These are phyloP conservation scores for Syritta pipiens DNA, from an alignment of 2,888 invertebrate species.

Conservation along the genomic window DNA sequence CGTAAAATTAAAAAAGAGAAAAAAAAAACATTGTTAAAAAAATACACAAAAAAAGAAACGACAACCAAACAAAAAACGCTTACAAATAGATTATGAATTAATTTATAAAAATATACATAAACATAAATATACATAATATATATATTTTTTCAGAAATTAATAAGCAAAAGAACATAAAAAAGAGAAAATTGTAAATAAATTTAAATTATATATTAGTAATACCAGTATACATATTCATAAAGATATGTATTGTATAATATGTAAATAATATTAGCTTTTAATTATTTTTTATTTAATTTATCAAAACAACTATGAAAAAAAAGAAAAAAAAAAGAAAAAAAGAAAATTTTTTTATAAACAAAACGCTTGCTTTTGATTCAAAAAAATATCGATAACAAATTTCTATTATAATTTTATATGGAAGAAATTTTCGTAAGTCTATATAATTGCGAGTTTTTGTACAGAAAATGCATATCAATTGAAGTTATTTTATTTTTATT, in stretches of 20 bases:
- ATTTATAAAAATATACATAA: constrained; percentile 68
- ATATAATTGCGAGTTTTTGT: constrained; percentile 33
- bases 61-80: constrained; percentile 70
- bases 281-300: neutral
- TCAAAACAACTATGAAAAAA: too few species aligned
- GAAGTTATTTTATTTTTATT: constrained; percentile 18
- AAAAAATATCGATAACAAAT: constrained; percentile 9
- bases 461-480: constrained; percentile 64
- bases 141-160: constrained; percentile 69
- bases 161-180: constrained; percentile 35
- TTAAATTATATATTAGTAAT: constrained; percentile 54
- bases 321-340: too few species aligned
- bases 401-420: constrained; percentile 1
- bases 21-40: constrained; percentile 21
- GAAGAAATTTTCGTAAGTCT: constrained; percentile 11
- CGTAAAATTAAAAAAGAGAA: constrained; percentile 71
- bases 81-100: constrained; percentile 69
- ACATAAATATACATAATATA: constrained; percentile 66
- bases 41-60: constrained; percentile 60
- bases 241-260: constrained; percentile 56
- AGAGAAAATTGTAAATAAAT: constrained; percentile 52
- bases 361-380: neutral
- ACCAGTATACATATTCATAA: constrained; percentile 34
- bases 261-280: constrained; percentile 48
- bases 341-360: constrained; percentile 7